phyloP scores from a whole-genome alignment of 2,113 vertebrate genomes.

The Cryptoleucopteryx plumbea region DNA sequence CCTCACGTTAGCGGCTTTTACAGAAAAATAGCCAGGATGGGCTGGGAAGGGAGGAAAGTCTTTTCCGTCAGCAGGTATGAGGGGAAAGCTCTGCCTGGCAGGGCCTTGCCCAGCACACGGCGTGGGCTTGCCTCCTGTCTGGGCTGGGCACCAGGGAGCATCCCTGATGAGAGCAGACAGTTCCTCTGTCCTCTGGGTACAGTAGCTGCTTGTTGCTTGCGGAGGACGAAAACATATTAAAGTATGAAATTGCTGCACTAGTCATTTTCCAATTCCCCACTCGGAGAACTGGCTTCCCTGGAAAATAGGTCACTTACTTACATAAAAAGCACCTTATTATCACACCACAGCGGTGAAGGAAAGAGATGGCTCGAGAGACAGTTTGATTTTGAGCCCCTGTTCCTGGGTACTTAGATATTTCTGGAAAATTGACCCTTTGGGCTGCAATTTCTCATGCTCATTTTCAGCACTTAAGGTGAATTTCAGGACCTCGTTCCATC shows the following conservation, averaged over 20 bases:
- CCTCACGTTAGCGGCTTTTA: background rate
- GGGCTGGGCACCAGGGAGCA: slow-evolving; percentile 5
- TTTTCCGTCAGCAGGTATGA: background rate
- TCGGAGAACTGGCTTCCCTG: slow-evolving; percentile 58
- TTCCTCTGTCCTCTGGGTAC: slow-evolving; percentile 45
- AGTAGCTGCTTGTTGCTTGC: slow-evolving; percentile 53
- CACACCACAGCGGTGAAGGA: slow-evolving; percentile 26
- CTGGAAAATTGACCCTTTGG: slow-evolving; percentile 67
- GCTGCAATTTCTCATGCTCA: slow-evolving; percentile 43
- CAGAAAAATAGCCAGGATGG: background rate
- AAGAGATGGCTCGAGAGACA: slow-evolving; percentile 50
- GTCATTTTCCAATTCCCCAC: slow-evolving; percentile 66
- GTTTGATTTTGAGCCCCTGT: slow-evolving; percentile 24
- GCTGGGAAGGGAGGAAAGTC: background rate
- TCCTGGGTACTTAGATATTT: slow-evolving; percentile 49
- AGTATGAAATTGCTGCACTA: slow-evolving; percentile 65
- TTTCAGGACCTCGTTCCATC: background rate
- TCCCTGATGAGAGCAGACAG: slow-evolving; percentile 52
- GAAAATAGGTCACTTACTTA: slow-evolving; percentile 76
- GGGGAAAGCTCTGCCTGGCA: background rate
- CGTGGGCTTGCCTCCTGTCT: background rate
- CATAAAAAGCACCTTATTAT: slow-evolving; percentile 73
- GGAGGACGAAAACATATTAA: slow-evolving; percentile 63
- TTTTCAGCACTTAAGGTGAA: slow-evolving; percentile 27
- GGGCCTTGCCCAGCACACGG: background rate